Base-by-base conservation (phyloP, 2,888 invertebrate species). In the Icerya purchasi region DNA sequence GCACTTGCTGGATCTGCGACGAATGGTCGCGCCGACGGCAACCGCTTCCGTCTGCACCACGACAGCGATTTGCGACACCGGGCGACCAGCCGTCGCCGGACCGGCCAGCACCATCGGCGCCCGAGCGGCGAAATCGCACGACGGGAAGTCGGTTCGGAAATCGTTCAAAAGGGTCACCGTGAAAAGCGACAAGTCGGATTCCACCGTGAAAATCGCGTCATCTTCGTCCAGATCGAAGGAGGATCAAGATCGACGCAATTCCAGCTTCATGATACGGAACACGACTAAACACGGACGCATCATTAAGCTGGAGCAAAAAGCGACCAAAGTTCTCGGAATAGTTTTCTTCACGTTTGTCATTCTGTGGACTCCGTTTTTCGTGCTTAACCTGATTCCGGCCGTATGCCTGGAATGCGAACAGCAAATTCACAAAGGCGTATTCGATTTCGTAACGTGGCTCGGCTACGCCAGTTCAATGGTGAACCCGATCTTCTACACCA, bases 321-420 rank as follows among this genome's bases (percentile, higher is more conserved):
- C 96, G 0, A 93, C 94, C 14, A 92, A 94, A 74, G 94, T 93
- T 2, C 74, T 93, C 21, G 92, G 92, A 2, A 87, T 93, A 1
- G 91, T 93, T 1, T 93, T 93, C 74, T 90, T 90, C 72, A 90
- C 90, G 0, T 93, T 93, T 70, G 91, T 92, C 24, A 82, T 92
- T 54, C 78, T 92, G 50, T 93, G 93, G 92, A 86, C 91, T n/a
- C 93, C 93, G 14, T 93, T 93, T 73, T 93, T 93, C 72, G 84
- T 89, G 5, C 76, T 90, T 14, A 93, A 93, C 69, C 77, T 93
- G 69, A 74, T 91, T 64, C 85, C 88, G 18, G 86, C 85, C 0
- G 77, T 91, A 8, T 92, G 91, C 68, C 78, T 80, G 8, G 79
- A 83, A 64, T 91, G 90, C 68, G 86, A 86, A 68, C 77, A 79